These are phyloP conservation scores for Morpho deidamia DNA, from an alignment of 2,888 invertebrate genomes.

Conservation along the genomic window DNA sequence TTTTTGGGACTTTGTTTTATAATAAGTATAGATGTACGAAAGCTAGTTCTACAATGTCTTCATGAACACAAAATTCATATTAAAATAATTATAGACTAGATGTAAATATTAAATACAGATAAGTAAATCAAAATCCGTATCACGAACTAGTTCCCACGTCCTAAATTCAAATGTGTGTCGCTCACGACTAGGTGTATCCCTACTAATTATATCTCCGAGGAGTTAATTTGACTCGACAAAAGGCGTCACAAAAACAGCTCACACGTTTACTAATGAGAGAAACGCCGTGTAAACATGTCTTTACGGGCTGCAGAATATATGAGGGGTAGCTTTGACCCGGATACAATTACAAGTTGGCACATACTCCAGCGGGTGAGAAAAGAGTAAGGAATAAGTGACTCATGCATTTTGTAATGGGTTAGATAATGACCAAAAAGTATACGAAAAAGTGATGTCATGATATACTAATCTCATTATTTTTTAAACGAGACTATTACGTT, in stretches of 20 bases:
- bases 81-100: background rate
- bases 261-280: constrained; percentile 20
- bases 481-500: no score
- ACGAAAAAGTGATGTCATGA: no score
- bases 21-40: no score
- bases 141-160: background rate
- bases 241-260: constrained; percentile 20
- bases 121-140: background rate
- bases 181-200: constrained; percentile 3
- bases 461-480: no score
- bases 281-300: constrained; percentile 19
- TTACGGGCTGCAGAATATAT: constrained; percentile 19
- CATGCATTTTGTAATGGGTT: no score
- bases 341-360: background rate
- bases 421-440: no score
- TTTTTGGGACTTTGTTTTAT: no score
- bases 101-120: background rate
- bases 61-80: background rate
- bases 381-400: background rate
- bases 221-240: constrained; percentile 18
- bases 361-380: background rate
- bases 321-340: constrained; percentile 19
- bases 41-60: background rate
- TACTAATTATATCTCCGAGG: constrained; percentile 15
- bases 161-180: background rate